phyloP scores from a whole-genome alignment of 2,113 vertebrate species.

The Bubalus kerabau region DNA sequence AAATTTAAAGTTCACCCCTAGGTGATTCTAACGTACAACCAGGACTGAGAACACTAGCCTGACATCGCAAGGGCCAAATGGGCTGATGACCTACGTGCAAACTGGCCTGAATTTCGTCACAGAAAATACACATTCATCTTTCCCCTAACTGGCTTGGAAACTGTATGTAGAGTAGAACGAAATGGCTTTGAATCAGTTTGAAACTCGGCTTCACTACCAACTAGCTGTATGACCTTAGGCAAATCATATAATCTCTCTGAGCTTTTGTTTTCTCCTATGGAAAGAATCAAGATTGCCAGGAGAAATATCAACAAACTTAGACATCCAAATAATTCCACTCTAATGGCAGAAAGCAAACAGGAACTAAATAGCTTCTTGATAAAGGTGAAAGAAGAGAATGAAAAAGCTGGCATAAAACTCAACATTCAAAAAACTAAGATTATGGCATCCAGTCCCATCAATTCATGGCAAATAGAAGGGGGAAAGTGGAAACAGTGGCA shows the following conservation, averaged over 20 bases:
- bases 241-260: not conserved
- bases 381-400: not conserved
- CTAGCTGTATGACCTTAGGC: not conserved
- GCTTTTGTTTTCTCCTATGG: not conserved
- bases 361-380: not conserved
- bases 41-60: not conserved
- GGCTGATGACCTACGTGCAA: not conserved
- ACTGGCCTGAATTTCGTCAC: not conserved
- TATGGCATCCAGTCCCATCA: not conserved
- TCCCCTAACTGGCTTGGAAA: not conserved
- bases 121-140: not conserved
- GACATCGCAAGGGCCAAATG: not conserved
- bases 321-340: not conserved
- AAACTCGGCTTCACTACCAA: not conserved
- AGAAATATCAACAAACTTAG: not conserved
- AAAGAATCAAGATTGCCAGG: not conserved
- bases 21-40: not conserved
- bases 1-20: not conserved
- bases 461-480: not conserved
- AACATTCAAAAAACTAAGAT: not conserved
- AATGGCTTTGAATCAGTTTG: not conserved
- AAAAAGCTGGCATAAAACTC: not conserved
- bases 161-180: not conserved
- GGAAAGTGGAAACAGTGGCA: not conserved
- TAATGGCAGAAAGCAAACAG: not conserved